These are phyloP conservation scores for Villa cingulata DNA, from an alignment of 2,888 invertebrate species.

Conservation along the genomic window DNA sequence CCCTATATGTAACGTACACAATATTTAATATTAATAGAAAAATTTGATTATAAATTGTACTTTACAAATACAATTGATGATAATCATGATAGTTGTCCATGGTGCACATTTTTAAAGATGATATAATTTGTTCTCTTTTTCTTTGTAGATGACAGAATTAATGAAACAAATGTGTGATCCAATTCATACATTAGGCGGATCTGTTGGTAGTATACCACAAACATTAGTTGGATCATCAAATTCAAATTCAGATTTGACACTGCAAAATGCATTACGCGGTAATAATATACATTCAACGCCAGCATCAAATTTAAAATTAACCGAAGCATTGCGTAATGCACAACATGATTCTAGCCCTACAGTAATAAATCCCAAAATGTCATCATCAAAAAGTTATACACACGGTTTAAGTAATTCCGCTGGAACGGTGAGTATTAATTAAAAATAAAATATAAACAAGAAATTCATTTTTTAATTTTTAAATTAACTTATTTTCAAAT, in stretches of 20 bases:
- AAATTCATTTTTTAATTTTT: background rate
- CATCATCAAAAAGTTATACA: slow-evolving; percentile 35
- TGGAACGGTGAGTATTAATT: slow-evolving; percentile 26
- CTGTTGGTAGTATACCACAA: slow-evolving; percentile 35
- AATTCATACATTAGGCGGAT: slow-evolving; percentile 34
- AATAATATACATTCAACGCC: slow-evolving; percentile 31
- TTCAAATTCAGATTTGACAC: slow-evolving; percentile 17
- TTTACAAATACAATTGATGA: too few species aligned
- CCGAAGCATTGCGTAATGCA: slow-evolving; percentile 30
- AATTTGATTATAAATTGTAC: too few species aligned
- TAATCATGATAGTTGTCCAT: too few species aligned
- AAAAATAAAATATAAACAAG: too few species aligned
- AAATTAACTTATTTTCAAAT: background rate
- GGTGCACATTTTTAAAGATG: too few species aligned
- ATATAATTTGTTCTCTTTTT: slow-evolving; percentile 7
- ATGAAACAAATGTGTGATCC: slow-evolving; percentile 38
- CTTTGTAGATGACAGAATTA: slow-evolving; percentile 33
- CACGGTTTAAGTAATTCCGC: slow-evolving; percentile 34
- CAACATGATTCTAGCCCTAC: slow-evolving; percentile 35
- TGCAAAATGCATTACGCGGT: slow-evolving; percentile 22
- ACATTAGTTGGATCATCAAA: slow-evolving; percentile 18
- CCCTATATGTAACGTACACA: too few species aligned
- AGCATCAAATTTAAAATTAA: slow-evolving; percentile 32
- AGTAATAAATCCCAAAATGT: slow-evolving; percentile 28
- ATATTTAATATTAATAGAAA: too few species aligned